phyloP scores from a whole-genome alignment of 2,888 invertebrate genomes.

The Trichopria drosophilae region DNA sequence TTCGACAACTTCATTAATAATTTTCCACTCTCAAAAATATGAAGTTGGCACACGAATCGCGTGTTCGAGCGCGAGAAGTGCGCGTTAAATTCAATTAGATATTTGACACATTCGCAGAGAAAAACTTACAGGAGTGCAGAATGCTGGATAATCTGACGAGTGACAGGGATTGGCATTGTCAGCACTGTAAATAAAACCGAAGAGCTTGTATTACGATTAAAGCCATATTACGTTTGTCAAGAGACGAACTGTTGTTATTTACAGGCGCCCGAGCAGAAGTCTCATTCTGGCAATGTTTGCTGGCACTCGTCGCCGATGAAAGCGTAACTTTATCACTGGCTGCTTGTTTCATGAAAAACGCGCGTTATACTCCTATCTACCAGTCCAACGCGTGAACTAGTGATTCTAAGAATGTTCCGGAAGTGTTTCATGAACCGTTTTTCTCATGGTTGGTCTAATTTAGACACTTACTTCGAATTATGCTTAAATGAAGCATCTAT shows the following conservation, averaged over 20 bases:
- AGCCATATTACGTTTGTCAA: conserved; percentile 57
- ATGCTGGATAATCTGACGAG: conserved; percentile 9
- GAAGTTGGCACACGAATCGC: too few relatives aligned
- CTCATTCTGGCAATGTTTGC: conserved; percentile 52
- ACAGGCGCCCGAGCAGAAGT: conserved; percentile 50
- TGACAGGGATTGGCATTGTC: conserved; percentile 44
- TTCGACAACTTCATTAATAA: too few relatives aligned
- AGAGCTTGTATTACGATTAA: conserved; percentile 56
- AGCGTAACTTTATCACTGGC: conserved; percentile 43
- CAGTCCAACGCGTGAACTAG: too few relatives aligned
- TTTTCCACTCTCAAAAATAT: too few relatives aligned
- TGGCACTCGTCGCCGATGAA: conserved; percentile 50
- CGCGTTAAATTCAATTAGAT: not conserved
- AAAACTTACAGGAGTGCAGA: not conserved
- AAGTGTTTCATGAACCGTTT: too few relatives aligned
- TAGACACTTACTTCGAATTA: too few relatives aligned
- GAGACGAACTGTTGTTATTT: conserved; percentile 49
- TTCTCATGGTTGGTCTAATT: too few relatives aligned
- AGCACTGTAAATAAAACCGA: conserved; percentile 45
- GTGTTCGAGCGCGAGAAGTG: not conserved
- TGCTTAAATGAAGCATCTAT: too few relatives aligned
- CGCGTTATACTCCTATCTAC: too few relatives aligned
- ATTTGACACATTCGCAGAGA: not conserved
- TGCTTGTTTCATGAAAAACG: too few relatives aligned
- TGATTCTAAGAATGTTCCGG: too few relatives aligned